Base-by-base conservation (phyloP, 1,140 invertebrate species). In the Drosophila pallidifrons region DNA sequence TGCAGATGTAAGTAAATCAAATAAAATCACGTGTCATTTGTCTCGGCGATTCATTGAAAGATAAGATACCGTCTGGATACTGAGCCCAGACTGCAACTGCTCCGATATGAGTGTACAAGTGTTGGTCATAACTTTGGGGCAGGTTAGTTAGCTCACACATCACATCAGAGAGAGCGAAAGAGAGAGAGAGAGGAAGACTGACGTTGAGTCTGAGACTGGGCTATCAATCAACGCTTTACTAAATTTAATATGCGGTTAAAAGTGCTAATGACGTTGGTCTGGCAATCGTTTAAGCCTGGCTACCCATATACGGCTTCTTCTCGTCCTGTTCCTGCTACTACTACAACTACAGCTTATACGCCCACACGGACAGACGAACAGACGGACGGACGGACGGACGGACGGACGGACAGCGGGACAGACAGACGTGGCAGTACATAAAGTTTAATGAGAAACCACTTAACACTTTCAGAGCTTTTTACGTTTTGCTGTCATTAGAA, bases 401-500 rank as follows among this genome's bases (percentile, higher is more conserved):
- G n/a, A 64, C 69, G 47, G 45, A 43, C 7, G 10, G 35, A 38
- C 35, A 38, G 59, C 59, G 46, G 6, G 6, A 59, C 43, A 47
- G 73, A 20, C 49, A 41, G 68, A 66, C 68, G 45, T n/a, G 49
- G 69, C 69, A 91, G 90, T 90, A 87, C 86, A 91, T 91, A 91
- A 91, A 91, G 79, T 91, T 91, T 91, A 91, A 90, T 91, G 90
- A 91, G 90, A 77, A 91, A 82, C 81, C 91, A 91, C 91, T 92
- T 92, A 92, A 89, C 91, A 92, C 83, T 91, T 88, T 91, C 69
- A 61, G 79, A 87, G 91, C 82, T 91, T 87, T 87, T 90, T 90
- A 82, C 73, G 78, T 91, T 91, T 80, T 79, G 77, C 81, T 91
- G 83, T 91, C 89, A 91, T 91, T 91, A 89, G 89, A 89, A 89